Base-by-base conservation (phyloP, 1,140 invertebrate genomes). In the Rhopalosiphum padi region DNA sequence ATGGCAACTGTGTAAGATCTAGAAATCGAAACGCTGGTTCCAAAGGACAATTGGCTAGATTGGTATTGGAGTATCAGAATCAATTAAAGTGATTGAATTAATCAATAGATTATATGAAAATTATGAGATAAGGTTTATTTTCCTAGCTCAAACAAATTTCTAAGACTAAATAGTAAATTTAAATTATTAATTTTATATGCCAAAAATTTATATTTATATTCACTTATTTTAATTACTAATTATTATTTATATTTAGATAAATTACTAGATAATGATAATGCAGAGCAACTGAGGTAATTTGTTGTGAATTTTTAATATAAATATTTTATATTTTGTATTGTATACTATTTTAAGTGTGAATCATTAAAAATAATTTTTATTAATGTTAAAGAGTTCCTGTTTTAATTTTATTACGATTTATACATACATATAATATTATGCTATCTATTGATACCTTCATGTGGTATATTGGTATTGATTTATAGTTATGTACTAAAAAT, bases 31-130 rank as follows among this genome's bases (percentile, higher is more conserved):
- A 94, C 77, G 86, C 94, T 77, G 95, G 94, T 35, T 94, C 94
- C 22, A 94, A 94, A 89, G 94, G 94, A 87, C 94, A 94, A 90
- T 92, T 95, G 11, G 94, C 94, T 2, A 94, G 94, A 86, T 90
- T 94, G 23, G 93, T 94, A 30, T 91, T 95, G 1, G 94, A 94
- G 25, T 94, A 94, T 93, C 94, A 94, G 35, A 91, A 94, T 11
- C 43, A 92, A 88, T 5, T 55, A 5, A 86, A 92, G 21, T 83
- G 48, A 53, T 18, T 37, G n/a, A n/a, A 9, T 30, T 37, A 25
- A 53, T 22, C 37, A 21, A 6, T 89, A 37, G 8, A 51, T 25
- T 35, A 18, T 68, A 77, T n/a, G 60, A n/a, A 2, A 41, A 41
- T 41, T 46, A 46, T 46, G 9, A 46, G 30, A 68, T 68, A 51